These are phyloP conservation scores for Candoia aspera DNA, from an alignment of 2,113 vertebrate species.

Conservation along the genomic window DNA sequence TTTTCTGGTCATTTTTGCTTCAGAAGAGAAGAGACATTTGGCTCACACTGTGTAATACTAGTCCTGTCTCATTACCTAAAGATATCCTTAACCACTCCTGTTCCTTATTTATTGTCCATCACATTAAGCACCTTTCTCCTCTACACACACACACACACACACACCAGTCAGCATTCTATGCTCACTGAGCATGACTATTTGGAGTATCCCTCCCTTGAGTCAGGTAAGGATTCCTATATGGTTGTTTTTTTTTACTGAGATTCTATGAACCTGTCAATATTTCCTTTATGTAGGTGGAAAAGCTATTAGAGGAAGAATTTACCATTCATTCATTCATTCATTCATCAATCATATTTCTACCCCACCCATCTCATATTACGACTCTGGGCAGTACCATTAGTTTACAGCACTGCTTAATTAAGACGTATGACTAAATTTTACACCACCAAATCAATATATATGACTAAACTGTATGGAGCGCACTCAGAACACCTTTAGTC, in stretches of 20 bases:
- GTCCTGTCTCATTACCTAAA: background rate
- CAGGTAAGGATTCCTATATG: background rate
- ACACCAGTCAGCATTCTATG: background rate
- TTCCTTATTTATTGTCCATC: background rate
- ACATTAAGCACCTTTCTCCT: background rate
- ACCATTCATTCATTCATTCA: no score
- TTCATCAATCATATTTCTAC: no score
- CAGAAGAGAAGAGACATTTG: rapidly evolving
- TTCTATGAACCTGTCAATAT: background rate
- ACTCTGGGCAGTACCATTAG: no score
- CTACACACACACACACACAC: background rate
- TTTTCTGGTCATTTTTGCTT: background rate
- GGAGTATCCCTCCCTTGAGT: background rate
- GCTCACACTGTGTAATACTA: background rate
- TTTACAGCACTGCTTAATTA: background rate
- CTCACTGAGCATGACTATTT: background rate
- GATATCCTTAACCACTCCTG: slow-evolving; percentile 1
- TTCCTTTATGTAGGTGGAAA: background rate
- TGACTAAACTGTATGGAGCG: background rate
- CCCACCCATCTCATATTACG: no score
- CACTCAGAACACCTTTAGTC: background rate
- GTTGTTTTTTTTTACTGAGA: background rate
- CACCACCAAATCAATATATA: background rate
- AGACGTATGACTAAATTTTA: background rate
- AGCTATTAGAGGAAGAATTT: background rate